These are phyloP conservation scores for Bubo scandiacus DNA, from an alignment of 2,113 vertebrate genomes.

Conservation along the genomic window DNA sequence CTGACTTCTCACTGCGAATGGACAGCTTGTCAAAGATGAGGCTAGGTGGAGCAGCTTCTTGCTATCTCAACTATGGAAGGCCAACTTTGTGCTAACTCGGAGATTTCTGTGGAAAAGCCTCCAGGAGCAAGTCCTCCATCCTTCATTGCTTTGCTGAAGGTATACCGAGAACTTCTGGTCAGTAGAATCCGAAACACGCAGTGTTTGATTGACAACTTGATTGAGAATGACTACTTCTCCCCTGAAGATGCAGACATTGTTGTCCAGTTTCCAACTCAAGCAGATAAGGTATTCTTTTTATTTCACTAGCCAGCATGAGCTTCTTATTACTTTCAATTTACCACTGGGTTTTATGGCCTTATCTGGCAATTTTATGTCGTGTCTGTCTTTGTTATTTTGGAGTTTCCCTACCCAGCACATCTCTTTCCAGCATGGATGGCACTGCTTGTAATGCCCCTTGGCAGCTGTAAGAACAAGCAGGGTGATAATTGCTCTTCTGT, in stretches of 20 bases:
- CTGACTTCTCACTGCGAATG: background rate
- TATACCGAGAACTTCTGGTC: slow-evolving; percentile 86
- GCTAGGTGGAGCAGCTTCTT: background rate
- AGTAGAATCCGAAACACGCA: slow-evolving; percentile 80
- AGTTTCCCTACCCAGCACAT: background rate
- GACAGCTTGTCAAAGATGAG: slow-evolving; percentile 54
- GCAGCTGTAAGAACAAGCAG: background rate
- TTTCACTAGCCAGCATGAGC: background rate
- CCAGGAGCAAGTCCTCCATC: background rate
- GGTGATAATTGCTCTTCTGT: background rate
- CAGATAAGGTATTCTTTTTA: slow-evolving; percentile 80
- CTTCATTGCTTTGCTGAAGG: slow-evolving; percentile 73
- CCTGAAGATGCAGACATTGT: slow-evolving; percentile 88
- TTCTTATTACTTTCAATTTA: background rate
- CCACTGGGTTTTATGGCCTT: background rate
- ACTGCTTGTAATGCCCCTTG: background rate
- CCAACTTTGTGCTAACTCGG: background rate
- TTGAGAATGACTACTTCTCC: slow-evolving; percentile 83
- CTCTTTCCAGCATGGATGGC: background rate
- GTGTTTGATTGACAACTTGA: slow-evolving; percentile 90
- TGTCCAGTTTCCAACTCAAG: slow-evolving; percentile 78
- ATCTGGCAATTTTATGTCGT: background rate
- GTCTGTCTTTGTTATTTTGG: background rate
- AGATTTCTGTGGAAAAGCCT: background rate
- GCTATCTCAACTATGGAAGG: slow-evolving; percentile 62